phyloP scores from a whole-genome alignment of 1,140 invertebrate species.

The Marisa cornuarietis region DNA sequence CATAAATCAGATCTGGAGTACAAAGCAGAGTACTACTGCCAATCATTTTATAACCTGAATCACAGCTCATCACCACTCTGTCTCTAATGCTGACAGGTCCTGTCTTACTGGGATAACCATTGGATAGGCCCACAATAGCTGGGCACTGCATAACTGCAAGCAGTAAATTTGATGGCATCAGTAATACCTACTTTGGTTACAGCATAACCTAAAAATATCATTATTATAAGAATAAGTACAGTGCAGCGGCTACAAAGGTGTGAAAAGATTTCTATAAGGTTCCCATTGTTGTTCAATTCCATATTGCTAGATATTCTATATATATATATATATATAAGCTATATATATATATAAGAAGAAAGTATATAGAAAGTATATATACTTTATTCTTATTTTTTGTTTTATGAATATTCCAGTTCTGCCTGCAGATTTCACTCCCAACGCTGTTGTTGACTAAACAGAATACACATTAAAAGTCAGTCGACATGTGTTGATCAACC shows the following conservation, averaged over 20 bases:
- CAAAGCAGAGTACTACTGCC: conserved; percentile 28
- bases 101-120: conserved; percentile 35
- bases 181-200: neutral
- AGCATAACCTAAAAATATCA: no score
- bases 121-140: conserved; percentile 30
- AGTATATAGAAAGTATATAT: no score
- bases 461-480: neutral
- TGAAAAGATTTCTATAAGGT: no score
- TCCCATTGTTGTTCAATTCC: no score
- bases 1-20: conserved; percentile 34
- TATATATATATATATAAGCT: no score
- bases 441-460: neutral
- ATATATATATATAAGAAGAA: no score
- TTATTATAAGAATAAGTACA: no score
- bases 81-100: conserved; percentile 31
- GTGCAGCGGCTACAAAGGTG: no score
- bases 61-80: conserved; percentile 40
- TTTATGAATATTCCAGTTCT: neutral
- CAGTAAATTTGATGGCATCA: neutral
- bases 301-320: no score
- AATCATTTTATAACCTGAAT: conserved; percentile 35
- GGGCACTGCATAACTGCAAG: conserved; percentile 43
- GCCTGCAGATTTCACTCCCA: no score
- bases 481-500: neutral
- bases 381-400: no score